Evolutionary conservation across 2,888 invertebrate genomes (phyloP).

Genomic region (Xestia c-nigrum): DNA sequence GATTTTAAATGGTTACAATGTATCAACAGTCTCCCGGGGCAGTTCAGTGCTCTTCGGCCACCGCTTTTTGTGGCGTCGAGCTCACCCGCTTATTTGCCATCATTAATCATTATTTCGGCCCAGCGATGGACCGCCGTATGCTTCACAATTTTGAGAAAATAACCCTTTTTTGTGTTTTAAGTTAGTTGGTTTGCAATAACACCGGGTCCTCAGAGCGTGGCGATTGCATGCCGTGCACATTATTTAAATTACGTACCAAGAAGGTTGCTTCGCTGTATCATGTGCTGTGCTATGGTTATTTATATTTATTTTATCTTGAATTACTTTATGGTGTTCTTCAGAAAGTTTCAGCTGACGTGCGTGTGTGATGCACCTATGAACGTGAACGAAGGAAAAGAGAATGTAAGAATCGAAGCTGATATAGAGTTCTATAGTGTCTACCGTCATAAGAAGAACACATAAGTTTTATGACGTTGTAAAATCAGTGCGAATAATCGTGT

Average conservation of each 20-base stretch:
- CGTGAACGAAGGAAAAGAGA: neutral
- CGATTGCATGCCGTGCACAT: conserved; percentile 70
- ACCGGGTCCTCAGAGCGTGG: conserved; percentile 73
- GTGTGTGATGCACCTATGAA: neutral
- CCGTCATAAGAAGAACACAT: neutral
- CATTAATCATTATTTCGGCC: conserved; percentile 91
- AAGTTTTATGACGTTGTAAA: neutral
- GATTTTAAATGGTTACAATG: conserved; percentile 62
- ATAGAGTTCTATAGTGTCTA: neutral
- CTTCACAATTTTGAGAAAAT: conserved; percentile 88
- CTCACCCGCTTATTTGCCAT: conserved; percentile 90
- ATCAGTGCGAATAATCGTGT: conserved; percentile 23
- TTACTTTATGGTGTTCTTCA: neutral
- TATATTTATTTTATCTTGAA: conserved; percentile 26
- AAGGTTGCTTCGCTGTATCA: conserved; percentile 37
- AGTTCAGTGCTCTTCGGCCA: conserved; percentile 83
- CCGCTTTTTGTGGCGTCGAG: conserved; percentile 82
- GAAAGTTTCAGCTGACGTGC: neutral
- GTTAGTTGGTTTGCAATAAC: conserved; percentile 76
- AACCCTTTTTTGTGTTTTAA: conserved; percentile 87
- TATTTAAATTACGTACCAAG: conserved; percentile 75
- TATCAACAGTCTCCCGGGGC: conserved; percentile 67
- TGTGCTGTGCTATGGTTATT: conserved; percentile 34
- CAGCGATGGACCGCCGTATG: conserved; percentile 81
- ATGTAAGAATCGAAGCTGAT: neutral